These are phyloP conservation scores for Fistularia tabacaria DNA, from an alignment of 2,797 vertebrate species.

Conservation along the genomic window DNA sequence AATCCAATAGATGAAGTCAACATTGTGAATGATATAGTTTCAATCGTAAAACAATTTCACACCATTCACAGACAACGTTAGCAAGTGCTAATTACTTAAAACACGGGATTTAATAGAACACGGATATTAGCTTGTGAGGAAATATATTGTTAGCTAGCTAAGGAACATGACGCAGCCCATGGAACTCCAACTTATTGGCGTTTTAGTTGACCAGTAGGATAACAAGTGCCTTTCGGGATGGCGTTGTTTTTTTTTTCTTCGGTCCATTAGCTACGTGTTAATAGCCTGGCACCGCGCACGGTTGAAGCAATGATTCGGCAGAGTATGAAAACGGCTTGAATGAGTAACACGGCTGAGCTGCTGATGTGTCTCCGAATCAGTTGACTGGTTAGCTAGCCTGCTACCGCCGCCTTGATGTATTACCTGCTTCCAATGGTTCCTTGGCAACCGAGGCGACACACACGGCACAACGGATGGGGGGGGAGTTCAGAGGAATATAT, in stretches of 20 bases:
- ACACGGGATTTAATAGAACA: neutral
- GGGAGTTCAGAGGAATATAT: constrained; percentile 43
- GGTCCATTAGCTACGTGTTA: neutral
- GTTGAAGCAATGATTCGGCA: neutral
- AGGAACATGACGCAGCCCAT: constrained; percentile 53
- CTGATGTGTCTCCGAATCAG: constrained; percentile 29
- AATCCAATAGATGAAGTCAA: too few relatives aligned
- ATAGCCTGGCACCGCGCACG: constrained; percentile 6
- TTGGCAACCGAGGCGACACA: constrained; percentile 74
- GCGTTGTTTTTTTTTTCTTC: constrained; percentile 11
- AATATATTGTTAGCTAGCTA: constrained; percentile 28
- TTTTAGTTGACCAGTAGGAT: constrained; percentile 41
- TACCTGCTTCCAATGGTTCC: constrained; percentile 73
- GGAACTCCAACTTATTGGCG: constrained; percentile 36
- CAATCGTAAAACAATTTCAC: neutral
- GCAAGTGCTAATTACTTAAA: constrained; percentile 5
- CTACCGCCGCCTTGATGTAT: constrained; percentile 66
- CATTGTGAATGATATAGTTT: too few relatives aligned
- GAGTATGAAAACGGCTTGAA: neutral
- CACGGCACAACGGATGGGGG: constrained; percentile 17
- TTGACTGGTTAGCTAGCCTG: constrained; percentile 48
- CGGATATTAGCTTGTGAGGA: constrained; percentile 8
- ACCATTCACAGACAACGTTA: neutral
- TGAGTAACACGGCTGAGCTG: neutral
- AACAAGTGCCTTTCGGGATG: constrained; percentile 25